Base-by-base conservation (phyloP, 2,797 vertebrate species). In the Prunella strophiata region DNA sequence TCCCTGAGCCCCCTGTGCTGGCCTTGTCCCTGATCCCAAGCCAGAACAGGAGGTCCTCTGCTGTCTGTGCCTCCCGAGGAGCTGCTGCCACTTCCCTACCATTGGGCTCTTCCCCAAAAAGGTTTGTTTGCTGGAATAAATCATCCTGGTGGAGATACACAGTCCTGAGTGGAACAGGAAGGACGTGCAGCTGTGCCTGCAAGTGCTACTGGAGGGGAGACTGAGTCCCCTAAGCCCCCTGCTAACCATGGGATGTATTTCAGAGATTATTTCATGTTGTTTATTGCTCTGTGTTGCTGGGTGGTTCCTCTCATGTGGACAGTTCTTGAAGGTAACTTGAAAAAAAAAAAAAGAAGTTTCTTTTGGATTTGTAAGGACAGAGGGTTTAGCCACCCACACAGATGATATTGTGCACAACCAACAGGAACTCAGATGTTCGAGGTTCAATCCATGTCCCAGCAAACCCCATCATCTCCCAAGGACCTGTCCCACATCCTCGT, bases 401-500 rank as follows among this genome's bases (percentile, higher is more conserved):
- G 40, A 34, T 8, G 7, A 3, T 23, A 1, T 2, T 36, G 68
- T 45, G 40, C 32, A 30, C 32, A 48, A 17, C 8, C 48, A 32
- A 25, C 19, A 25, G 73, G 32, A 77, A 21, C 23, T 50, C 11
- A 22, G 42, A 5, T 4, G 38, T 45, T 16, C 1, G 21, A 32
- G 65, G 43, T 13, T 29, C 20, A 12, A 13, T 30, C 27, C 4
- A 0, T 5, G 9, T 10, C 34, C 16, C 48, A 63, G 27, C 26
- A n/a, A 50, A 40, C 40, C 21, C 43, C 11, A 3, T n/a, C 38
- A 10, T 40, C 48, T 66, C 72, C 85, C 20, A 29, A 13, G 45
- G 57, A 5, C n/a, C 48, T n/a, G 32, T 34, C 40, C 11, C 27
- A 20, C 26, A 25, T 12, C 43, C 38, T 50, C 1, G 0, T 0